Percentiles rank a stretch among this genome's conserved stretches.
Conservation (phyloP, 2,113 vertebrate species). For the Pantherophis guttatus region DNA sequence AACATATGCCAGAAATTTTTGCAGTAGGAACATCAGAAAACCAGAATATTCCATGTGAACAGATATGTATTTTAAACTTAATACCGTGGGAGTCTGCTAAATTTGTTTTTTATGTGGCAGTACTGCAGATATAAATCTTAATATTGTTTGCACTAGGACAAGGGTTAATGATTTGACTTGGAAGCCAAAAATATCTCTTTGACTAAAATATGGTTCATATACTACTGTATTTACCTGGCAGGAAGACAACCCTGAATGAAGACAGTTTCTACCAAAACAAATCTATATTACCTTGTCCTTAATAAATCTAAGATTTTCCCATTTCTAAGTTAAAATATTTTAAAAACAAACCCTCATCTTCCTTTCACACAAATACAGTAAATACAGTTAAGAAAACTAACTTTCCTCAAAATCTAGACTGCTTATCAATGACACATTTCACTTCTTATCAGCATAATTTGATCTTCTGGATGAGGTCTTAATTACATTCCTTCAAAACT, state of each 20-base stretch:
- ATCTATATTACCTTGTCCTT: neutral
- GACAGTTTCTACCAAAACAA: neutral
- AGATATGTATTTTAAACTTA: constrained; percentile 15
- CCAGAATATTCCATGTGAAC: neutral
- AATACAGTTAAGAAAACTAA: constrained; percentile 32
- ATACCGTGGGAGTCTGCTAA: constrained; percentile 47
- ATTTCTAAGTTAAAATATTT: neutral
- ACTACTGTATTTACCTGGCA: constrained; percentile 38
- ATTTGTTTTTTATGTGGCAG: constrained; percentile 48
- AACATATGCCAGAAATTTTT: constrained; percentile 9
- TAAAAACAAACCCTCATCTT: neutral
- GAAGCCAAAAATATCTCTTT: constrained; percentile 62
- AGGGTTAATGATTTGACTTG: constrained; percentile 50
- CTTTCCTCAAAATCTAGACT: constrained; percentile 53
- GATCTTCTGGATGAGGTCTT: neutral
- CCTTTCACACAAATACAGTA: neutral
- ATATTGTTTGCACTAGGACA: constrained; percentile 54
- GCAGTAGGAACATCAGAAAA: neutral
- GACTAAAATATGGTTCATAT: constrained; percentile 58
- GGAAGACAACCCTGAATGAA: neutral
- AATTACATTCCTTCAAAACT: neutral
- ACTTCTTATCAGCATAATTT: neutral
- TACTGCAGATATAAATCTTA: constrained; percentile 48
- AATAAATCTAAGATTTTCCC: neutral
- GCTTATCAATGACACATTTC: constrained; percentile 4